phyloP scores from a whole-genome alignment of 2,797 vertebrate species.

The Danio kyathit region DNA sequence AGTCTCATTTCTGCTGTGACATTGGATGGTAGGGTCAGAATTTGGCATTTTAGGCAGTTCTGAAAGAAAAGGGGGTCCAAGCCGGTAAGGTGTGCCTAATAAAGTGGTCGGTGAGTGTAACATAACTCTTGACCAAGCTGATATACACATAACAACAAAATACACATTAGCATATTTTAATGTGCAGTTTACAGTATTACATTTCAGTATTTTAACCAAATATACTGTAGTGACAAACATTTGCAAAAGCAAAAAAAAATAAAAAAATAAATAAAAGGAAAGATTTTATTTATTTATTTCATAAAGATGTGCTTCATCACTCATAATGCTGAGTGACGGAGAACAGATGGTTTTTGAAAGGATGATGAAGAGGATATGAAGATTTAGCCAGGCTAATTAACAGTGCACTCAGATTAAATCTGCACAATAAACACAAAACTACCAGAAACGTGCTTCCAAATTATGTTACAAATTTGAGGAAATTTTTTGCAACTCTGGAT shows the following conservation, averaged over 20 bases:
- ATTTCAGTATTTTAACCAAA: slow-evolving; percentile 2
- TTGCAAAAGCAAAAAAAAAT: background rate
- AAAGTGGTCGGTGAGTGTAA: too few species aligned
- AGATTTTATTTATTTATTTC: background rate
- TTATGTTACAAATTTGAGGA: background rate
- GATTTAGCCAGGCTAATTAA: slow-evolving; percentile 59
- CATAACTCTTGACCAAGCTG: too few species aligned
- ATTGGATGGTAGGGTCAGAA: too few species aligned
- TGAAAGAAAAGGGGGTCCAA: too few species aligned
- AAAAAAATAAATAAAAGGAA: too few species aligned
- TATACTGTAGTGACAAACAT: background rate
- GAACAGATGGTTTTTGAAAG: slow-evolving; percentile 38
- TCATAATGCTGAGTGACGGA: background rate
- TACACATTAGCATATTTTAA: too few species aligned
- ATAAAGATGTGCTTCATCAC: background rate
- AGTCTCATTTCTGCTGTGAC: too few species aligned
- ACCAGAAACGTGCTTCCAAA: background rate
- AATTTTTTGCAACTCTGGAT: background rate
- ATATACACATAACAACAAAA: too few species aligned
- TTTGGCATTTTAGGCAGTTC: too few species aligned
- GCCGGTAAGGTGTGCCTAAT: too few species aligned
- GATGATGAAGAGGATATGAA: slow-evolving; percentile 6
- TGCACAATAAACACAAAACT: background rate
- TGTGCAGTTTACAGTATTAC: background rate
- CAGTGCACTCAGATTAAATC: slow-evolving; percentile 56